Conservation (phyloP, 2,113 vertebrate genomes). For the Urocolius indicus region DNA sequence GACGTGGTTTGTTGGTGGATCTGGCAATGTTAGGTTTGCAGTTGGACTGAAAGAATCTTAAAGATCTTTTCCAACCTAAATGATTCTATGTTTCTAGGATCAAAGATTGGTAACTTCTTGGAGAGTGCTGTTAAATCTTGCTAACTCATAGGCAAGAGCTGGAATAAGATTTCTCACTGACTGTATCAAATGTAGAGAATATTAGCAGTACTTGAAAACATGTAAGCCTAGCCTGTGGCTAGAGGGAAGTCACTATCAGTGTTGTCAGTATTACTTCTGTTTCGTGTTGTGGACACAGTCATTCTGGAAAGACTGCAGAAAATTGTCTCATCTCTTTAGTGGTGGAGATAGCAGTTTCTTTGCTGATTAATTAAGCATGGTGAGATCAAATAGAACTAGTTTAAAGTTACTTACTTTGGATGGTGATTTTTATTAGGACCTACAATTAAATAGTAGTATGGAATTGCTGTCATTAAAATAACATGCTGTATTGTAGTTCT, state of each 20-base stretch:
- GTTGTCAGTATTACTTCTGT: background rate
- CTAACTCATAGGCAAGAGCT: background rate
- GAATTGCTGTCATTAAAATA: background rate
- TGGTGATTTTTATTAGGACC: constrained; percentile 2
- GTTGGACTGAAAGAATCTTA: background rate
- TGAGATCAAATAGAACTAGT: background rate
- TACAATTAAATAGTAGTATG: background rate
- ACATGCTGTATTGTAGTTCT: background rate
- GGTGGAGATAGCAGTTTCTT: background rate
- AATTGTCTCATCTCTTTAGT: background rate
- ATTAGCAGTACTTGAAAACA: background rate
- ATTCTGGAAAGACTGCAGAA: background rate
- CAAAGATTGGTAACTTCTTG: background rate
- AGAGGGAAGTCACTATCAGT: background rate
- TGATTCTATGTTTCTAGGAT: background rate
- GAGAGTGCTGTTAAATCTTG: background rate
- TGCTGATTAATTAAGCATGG: background rate
- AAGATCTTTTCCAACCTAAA: background rate
- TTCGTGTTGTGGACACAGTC: background rate
- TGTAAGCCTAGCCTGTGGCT: fast-evolving
- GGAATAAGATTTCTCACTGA: background rate
- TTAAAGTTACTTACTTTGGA: background rate
- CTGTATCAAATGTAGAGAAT: background rate
- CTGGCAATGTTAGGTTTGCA: background rate
- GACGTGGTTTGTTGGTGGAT: background rate